Base-by-base conservation (phyloP, 2,888 invertebrate genomes). In the Gymnosoma rotundatum region DNA sequence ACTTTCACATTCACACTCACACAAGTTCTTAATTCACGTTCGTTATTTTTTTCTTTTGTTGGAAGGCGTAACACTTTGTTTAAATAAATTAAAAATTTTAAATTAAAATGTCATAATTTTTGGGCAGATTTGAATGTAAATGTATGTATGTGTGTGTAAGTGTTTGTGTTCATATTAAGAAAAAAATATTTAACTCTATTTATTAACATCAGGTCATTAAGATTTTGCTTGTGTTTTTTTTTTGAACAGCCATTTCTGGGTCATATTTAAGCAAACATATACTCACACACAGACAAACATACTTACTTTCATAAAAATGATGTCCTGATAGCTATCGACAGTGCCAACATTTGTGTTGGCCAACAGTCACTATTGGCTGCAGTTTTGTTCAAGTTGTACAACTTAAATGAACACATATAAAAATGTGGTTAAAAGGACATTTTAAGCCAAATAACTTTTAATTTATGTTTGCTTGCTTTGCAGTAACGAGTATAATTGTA, bases 61-160 rank as follows among this genome's bases (percentile, higher is more conserved):
- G 50, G 50, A 58, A 76, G 76, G 81, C 75, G 81, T 82, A 66
- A 50, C 70, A 32, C 38, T 70, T 67, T 79, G 75, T 78, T 84
- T 81, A 74, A 48, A 84, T 78, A 80, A 83, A 84, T 78, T 74
- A 74, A 81, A 60, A 60, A 78, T 76, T 80, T 79, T 72, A 86
- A 84, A 86, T 86, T 78, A 79, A 84, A 84, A 79, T 86, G 83
- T 82, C 83, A 83, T 86, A 86, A 84, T 86, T 86, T 80, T 78
- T 72, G 58, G 70, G 63, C 81, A 76, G 81, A 75, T 70, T 58
- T 64, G 32, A 42, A 45, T 73, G 32, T 32, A 14, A 38, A 21
- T 25, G 21, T 56, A 45, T 10, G 8, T 56, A 21, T 18, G 48
- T 56, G 56, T 10, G 12, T 56, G 32, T 18, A 2, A 21, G 12